Conservation (phyloP, 2,113 vertebrate genomes). For the Isichthys henryi region DNA sequence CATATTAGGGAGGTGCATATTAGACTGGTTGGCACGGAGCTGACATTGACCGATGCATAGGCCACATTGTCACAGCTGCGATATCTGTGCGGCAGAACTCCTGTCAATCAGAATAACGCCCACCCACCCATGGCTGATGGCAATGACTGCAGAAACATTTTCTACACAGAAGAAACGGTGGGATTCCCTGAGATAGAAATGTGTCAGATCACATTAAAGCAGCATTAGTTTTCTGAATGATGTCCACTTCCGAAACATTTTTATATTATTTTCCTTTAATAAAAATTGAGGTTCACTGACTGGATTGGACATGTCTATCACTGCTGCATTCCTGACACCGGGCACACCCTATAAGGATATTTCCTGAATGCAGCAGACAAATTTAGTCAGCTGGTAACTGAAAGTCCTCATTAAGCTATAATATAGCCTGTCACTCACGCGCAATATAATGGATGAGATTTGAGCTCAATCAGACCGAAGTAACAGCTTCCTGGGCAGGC, state of each 20-base stretch:
- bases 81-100: not conserved
- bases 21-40: not conserved
- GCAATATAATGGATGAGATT: slow-evolving; percentile 74
- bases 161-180: not conserved
- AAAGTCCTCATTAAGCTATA: slow-evolving; percentile 74
- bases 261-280: not conserved
- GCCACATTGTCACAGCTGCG: not conserved
- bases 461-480: slow-evolving; percentile 73
- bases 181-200: not conserved
- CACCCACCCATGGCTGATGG: not conserved
- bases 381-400: slow-evolving; percentile 64
- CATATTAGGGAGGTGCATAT: not conserved
- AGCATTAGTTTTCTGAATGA: not conserved
- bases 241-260: not conserved
- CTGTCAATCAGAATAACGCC: not conserved
- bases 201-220: not conserved
- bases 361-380: slow-evolving; percentile 47
- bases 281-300: not conserved
- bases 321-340: not conserved
- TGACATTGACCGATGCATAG: not conserved
- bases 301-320: not conserved
- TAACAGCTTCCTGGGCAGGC: slow-evolving; percentile 65
- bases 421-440: slow-evolving; percentile 71
- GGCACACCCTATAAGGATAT: not conserved
- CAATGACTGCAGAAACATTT: not conserved